Evolutionary conservation across 2,888 invertebrate genomes (phyloP).

Genomic region (Aleiodes alternator): DNA sequence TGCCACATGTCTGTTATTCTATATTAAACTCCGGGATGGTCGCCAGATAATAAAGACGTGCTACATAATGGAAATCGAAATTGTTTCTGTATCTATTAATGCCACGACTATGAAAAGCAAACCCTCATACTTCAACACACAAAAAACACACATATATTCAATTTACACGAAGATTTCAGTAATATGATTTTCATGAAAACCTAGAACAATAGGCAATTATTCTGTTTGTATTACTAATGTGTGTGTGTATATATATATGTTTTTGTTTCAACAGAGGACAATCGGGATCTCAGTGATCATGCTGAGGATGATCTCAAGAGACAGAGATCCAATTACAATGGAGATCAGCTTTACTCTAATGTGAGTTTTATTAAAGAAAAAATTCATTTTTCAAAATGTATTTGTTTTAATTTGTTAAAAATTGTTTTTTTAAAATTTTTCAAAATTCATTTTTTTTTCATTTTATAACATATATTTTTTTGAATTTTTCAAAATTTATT

Average conservation of each 20-base stretch:
- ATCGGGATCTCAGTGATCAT: conserved; percentile 91
- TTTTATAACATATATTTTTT: too few relatives aligned
- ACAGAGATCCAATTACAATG: conserved; percentile 91
- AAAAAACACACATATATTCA: neutral
- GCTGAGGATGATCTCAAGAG: conserved; percentile 92
- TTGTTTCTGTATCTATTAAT: conserved; percentile 75
- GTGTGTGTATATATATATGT: too few relatives aligned
- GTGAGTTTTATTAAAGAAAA: conserved; percentile 80
- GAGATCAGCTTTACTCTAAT: conserved; percentile 92
- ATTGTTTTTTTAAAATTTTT: too few relatives aligned
- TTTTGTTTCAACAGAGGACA: conserved; percentile 82
- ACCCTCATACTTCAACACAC: neutral
- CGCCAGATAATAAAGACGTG: conserved; percentile 72
- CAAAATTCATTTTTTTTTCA: too few relatives aligned
- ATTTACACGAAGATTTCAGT: neutral
- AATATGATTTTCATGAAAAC: neutral
- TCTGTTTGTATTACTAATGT: neutral
- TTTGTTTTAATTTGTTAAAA: too few relatives aligned
- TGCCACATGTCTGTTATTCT: conserved; percentile 66
- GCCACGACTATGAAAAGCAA: conserved; percentile 57
- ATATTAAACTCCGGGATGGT: conserved; percentile 70
- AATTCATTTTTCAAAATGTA: too few relatives aligned
- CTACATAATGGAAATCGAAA: conserved; percentile 73
- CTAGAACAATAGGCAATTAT: too few relatives aligned
- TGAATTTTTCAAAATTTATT: too few relatives aligned